Conservation (phyloP, 2,113 vertebrate genomes). For the Sturnus vulgaris region DNA sequence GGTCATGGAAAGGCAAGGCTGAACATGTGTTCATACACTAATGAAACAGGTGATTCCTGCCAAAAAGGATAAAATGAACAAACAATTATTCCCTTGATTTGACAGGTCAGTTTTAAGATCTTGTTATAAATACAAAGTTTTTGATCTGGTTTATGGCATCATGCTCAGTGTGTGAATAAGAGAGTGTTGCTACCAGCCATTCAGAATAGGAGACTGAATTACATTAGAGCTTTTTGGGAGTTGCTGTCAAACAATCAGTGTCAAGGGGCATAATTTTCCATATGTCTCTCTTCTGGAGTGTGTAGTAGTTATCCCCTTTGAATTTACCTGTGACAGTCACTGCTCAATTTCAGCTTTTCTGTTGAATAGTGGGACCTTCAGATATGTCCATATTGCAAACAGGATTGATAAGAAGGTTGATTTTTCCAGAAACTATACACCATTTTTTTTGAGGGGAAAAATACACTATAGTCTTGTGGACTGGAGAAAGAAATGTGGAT, state of each 20-base stretch:
- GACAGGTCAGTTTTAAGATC: slow-evolving; percentile 4
- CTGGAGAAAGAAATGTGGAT: neutral
- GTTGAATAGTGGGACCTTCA: neutral
- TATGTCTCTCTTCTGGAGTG: neutral
- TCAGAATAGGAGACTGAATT: neutral
- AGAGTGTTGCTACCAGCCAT: neutral
- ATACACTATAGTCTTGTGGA: neutral
- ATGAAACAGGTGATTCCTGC: neutral
- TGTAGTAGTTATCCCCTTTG: neutral
- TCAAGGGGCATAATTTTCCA: neutral
- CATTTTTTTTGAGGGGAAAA: neutral
- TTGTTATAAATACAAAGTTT: neutral
- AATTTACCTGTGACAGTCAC: neutral
- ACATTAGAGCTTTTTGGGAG: neutral
- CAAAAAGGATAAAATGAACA: neutral
- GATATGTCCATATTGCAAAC: neutral
- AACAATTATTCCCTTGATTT: neutral
- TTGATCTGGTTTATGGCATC: neutral
- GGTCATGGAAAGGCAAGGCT: neutral
- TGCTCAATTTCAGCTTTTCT: neutral
- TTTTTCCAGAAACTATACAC: neutral
- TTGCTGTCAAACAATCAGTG: neutral
- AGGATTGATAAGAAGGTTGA: neutral
- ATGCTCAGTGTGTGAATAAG: neutral
- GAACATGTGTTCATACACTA: neutral